A percentile compares a stretch with the other conserved stretches of the same genome.
These are phyloP conservation scores for Heliconius cydno DNA, from an alignment of 2,888 invertebrate genomes.

Conservation along the genomic window DNA sequence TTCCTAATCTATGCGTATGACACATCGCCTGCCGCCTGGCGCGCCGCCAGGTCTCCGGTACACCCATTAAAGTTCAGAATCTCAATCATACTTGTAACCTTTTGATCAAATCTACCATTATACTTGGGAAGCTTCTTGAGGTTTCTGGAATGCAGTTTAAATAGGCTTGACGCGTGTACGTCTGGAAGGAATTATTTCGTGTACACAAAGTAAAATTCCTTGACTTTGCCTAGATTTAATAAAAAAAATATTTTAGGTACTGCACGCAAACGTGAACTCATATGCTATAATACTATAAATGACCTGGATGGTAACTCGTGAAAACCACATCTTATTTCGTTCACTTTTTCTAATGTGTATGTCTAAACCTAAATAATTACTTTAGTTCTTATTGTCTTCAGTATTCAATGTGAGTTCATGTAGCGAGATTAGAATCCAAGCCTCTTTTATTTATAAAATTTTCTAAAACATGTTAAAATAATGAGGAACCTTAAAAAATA, in stretches of 20 bases:
- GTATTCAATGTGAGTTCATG: too few relatives aligned
- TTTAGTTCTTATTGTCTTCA: too few relatives aligned
- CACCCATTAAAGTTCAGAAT: conserved; percentile 42
- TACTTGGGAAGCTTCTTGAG: conserved; percentile 33
- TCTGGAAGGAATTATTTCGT: conserved; percentile 5
- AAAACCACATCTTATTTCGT: too few relatives aligned
- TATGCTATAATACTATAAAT: not conserved
- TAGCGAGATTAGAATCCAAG: too few relatives aligned
- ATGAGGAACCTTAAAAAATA: too few relatives aligned
- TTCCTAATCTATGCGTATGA: conserved; percentile 33
- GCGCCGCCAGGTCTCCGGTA: conserved; percentile 47
- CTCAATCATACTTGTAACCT: conserved; percentile 37
- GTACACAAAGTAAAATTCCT: not conserved
- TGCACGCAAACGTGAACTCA: not conserved
- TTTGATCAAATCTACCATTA: conserved; percentile 34
- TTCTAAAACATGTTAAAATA: too few relatives aligned
- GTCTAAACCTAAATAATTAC: too few relatives aligned
- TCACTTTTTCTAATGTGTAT: too few relatives aligned
- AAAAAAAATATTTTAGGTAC: not conserved
- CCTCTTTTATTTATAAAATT: too few relatives aligned
- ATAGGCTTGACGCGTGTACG: conserved; percentile 18
- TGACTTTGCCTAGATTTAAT: not conserved
- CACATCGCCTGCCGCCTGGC: conserved; percentile 43
- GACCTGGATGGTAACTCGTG: not conserved
- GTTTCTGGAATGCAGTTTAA: conserved; percentile 36